Evolutionary conservation across 2,888 invertebrate species (phyloP), one percentile per base, ranked within the genome.

Genomic region (Thereva unica): DNA sequence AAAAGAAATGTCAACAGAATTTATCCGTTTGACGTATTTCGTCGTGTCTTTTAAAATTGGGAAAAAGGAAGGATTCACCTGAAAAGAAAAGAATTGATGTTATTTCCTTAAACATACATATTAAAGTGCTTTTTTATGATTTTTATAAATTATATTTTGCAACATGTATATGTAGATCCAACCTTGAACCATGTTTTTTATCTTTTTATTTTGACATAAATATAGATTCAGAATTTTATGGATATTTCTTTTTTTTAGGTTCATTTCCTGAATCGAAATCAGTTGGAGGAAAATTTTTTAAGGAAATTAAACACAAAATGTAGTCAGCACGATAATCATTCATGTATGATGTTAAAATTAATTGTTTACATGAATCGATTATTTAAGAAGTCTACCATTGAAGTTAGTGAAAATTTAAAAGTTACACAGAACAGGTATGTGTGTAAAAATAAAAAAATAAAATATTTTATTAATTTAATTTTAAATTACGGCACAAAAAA

Each of bases 341-440:
- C 92, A 6, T 93, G 93, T 78, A 88, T 91, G 76, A 92, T 92
- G 84, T 83, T 91, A 23, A 93, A 92, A 79, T 79, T 92, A 73
- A 89, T 92, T 45, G 88, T 90, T 12, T 92, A 92, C 78, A 90
- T 92, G 81, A 92, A 93, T 82, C 84, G 88, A 70, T 85, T 92
- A 80, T 83, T 92, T 75, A 88, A 92, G 78, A 92, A 92, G 71
- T 88, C 91, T 0, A 87, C 89, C 59, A 86, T 93, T 75, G 90
- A 91, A 74, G 81, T 93, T 53, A 89, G 88, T 53, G 89, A 89
- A 66, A 90, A 90, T 74, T 82, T 92, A 68, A 88, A 91, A 82
- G 88, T 93, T 72, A 87, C 88, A 9, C 87, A 90, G 78, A 91
- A 85, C 70, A 85, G 85, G 87, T 86, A 72, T 74, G 74, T 66